phyloP scores from a whole-genome alignment of 2,888 invertebrate species.

The Dolomedes plantarius region DNA sequence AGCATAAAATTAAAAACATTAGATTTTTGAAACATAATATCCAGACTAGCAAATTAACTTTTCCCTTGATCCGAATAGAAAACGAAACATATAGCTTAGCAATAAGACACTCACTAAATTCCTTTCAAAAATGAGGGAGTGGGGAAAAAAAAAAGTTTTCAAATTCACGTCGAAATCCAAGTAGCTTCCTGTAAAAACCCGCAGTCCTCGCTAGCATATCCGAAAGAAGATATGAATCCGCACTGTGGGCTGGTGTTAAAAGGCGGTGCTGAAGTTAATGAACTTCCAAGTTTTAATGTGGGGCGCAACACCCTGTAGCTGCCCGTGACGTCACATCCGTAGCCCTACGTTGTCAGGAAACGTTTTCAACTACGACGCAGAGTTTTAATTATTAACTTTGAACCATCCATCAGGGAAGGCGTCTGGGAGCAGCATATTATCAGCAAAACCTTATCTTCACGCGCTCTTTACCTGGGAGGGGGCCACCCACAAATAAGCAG shows the following conservation, averaged over 20 bases:
- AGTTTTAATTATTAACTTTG: constrained; percentile 60
- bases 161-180: not conserved
- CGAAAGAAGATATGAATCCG: not conserved
- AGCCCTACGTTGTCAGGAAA: constrained; percentile 49
- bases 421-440: constrained; percentile 28
- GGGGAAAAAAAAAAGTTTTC: too few species aligned
- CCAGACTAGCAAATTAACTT: too few species aligned
- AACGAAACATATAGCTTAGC: not conserved
- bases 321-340: constrained; percentile 55
- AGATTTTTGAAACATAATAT: too few species aligned
- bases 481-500: constrained; percentile 36
- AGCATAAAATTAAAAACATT: too few species aligned
- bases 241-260: not conserved
- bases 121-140: not conserved
- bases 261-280: constrained; percentile 22
- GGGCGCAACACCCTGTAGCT: constrained; percentile 22
- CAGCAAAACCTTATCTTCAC: constrained; percentile 56
- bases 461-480: constrained; percentile 33
- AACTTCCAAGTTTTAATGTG: constrained; percentile 35
- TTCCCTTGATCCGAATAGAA: not conserved
- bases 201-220: not conserved
- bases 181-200: not conserved
- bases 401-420: constrained; percentile 52
- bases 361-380: constrained; percentile 48
- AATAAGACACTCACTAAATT: not conserved